These are phyloP conservation scores for Cynoglossus semilaevis DNA, from an alignment of 2,113 vertebrate genomes.

Conservation along the genomic window DNA sequence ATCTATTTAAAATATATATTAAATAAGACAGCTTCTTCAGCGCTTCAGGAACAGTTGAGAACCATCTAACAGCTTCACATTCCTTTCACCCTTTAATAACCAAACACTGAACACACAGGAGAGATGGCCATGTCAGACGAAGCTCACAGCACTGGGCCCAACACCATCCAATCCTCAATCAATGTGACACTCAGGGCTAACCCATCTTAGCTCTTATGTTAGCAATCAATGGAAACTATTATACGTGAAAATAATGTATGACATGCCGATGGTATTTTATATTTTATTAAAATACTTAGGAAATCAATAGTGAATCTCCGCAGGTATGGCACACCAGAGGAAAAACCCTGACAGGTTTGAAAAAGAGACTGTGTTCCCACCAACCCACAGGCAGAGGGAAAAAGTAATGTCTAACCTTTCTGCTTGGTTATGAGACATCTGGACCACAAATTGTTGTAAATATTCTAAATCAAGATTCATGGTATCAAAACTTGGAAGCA, in stretches of 20 bases:
- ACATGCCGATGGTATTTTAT: constrained; percentile 45
- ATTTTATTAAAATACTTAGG: constrained; percentile 53
- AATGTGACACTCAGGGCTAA: constrained; percentile 40
- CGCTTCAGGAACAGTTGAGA: no score
- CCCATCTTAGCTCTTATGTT: constrained; percentile 21
- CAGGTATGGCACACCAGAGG: constrained; percentile 22
- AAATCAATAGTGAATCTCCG: constrained; percentile 58
- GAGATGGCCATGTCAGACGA: constrained; percentile 9
- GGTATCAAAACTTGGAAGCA: constrained; percentile 4
- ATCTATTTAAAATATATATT: no score
- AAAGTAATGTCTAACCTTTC: constrained; percentile 39
- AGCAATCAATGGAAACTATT: constrained; percentile 50
- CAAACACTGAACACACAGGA: constrained; percentile 45
- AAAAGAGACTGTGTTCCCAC: constrained; percentile 12
- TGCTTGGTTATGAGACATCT: constrained; percentile 14
- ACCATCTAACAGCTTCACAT: no score
- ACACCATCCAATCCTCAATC: constrained; percentile 46
- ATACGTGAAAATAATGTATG: constrained; percentile 46
- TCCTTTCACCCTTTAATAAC: no score
- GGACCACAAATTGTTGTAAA: constrained; percentile 13
- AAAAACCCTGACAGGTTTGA: constrained; percentile 30
- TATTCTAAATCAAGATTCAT: constrained; percentile 47
- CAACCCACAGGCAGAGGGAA: constrained; percentile 16
- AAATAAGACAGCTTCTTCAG: no score
- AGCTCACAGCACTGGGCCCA: constrained; percentile 10